These are phyloP conservation scores for Xiphophorus couchianus DNA, from an alignment of 2,113 vertebrate genomes.

Conservation along the genomic window DNA sequence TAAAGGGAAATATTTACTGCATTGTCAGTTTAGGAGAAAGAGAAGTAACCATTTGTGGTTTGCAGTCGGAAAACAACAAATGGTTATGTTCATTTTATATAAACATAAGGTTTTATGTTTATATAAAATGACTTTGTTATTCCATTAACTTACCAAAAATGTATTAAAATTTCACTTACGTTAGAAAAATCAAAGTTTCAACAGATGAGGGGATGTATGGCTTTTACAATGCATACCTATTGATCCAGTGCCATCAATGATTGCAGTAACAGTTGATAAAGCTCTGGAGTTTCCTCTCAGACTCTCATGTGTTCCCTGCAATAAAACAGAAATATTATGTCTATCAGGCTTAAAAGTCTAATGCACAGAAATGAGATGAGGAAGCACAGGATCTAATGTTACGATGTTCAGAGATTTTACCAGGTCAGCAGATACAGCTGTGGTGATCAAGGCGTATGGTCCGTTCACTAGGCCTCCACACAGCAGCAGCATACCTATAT, in stretches of 20 bases:
- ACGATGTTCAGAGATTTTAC: conserved; percentile 75
- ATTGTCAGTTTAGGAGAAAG: no score
- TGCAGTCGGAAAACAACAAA: no score
- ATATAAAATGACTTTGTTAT: no score
- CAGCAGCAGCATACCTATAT: conserved; percentile 89
- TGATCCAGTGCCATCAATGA: conserved; percentile 96
- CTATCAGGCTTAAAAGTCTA: not conserved
- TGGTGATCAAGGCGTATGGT: conserved; percentile 96
- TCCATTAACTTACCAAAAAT: not conserved
- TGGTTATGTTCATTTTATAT: no score
- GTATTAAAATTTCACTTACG: no score
- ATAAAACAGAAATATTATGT: not conserved
- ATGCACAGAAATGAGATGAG: not conserved
- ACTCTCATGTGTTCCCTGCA: conserved; percentile 93
- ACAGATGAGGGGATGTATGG: not conserved
- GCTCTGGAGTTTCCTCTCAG: conserved; percentile 93
- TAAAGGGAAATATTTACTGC: no score
- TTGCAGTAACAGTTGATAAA: conserved; percentile 93
- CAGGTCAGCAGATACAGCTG: conserved; percentile 94
- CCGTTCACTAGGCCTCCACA: conserved; percentile 94
- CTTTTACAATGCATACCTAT: conserved; percentile 80
- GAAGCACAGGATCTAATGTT: not conserved
- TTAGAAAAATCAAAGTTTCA: not conserved
- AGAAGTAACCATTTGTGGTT: no score
- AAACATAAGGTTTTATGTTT: no score